Evolutionary conservation across 2,797 vertebrate species (phyloP).

Genomic region (Erithacus rubecula): DNA sequence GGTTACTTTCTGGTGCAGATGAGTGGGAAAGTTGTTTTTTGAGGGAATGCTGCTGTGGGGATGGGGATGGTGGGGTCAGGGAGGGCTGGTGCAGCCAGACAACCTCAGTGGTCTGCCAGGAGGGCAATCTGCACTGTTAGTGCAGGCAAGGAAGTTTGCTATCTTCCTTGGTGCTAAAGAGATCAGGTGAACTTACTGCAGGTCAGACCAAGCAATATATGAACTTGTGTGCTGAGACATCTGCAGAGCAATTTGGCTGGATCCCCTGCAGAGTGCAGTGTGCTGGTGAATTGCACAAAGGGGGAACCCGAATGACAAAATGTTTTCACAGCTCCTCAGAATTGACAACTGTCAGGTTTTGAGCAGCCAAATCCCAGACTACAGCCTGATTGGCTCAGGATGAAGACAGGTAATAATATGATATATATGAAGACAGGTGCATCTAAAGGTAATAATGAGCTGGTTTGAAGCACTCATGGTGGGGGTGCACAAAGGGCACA

Average conservation of each 20-base stretch:
- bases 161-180: background rate
- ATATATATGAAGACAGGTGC: no score
- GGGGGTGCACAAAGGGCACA: background rate
- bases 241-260: background rate
- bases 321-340: background rate
- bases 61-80: background rate
- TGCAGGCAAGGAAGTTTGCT: background rate
- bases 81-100: background rate
- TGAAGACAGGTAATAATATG: no score
- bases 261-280: background rate
- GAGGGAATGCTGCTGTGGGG: background rate
- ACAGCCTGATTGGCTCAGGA: background rate
- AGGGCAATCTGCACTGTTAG: background rate
- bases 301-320: background rate
- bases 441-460: background rate
- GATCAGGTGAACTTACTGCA: background rate
- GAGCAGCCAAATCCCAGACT: background rate
- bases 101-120: background rate
- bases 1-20: background rate
- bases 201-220: background rate
- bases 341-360: fast-evolving
- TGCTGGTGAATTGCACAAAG: background rate
- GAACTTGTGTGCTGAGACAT: background rate
- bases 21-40: background rate
- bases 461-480: fast-evolving